Conservation (phyloP, 1,140 invertebrate species). For the Cydia strobilella region DNA sequence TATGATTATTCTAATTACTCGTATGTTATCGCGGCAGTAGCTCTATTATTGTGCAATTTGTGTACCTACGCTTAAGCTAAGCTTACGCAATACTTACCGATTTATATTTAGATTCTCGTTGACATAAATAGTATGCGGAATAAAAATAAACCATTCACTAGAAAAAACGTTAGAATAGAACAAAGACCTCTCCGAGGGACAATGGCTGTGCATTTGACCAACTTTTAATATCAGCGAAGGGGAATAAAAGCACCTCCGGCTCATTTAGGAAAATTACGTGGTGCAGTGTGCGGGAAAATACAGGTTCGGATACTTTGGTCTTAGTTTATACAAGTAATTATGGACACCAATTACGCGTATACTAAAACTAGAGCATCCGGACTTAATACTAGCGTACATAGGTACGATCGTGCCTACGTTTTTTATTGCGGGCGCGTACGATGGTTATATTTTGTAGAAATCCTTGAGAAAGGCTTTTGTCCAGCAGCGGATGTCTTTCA, state of each 20-base stretch:
- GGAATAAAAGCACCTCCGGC: slow-evolving; percentile 19
- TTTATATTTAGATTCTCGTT: neutral
- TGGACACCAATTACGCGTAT: neutral
- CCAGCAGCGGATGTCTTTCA: neutral
- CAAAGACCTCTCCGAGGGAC: slow-evolving; percentile 17
- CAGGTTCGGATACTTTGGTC: neutral
- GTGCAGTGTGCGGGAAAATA: slow-evolving; percentile 21
- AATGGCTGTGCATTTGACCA: slow-evolving; percentile 31
- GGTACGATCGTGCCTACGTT: no score
- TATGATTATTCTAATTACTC: no score
- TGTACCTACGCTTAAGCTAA: no score
- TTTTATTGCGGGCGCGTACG: no score
- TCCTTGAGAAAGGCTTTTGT: neutral
- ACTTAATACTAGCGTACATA: no score
- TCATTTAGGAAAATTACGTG: slow-evolving; percentile 30
- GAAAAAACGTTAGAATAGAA: slow-evolving; percentile 27
- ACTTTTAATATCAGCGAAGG: slow-evolving; percentile 30
- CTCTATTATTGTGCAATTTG: neutral
- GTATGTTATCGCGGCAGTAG: no score
- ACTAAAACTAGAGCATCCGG: no score
- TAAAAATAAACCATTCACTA: slow-evolving; percentile 22
- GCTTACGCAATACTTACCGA: neutral
- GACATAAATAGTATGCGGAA: neutral
- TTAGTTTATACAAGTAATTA: neutral
- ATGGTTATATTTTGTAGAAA: no score